Evolutionary conservation across 2,797 vertebrate species (phyloP), one percentile per base, ranked within the genome.

Genomic region (Ammospiza maritima): DNA sequence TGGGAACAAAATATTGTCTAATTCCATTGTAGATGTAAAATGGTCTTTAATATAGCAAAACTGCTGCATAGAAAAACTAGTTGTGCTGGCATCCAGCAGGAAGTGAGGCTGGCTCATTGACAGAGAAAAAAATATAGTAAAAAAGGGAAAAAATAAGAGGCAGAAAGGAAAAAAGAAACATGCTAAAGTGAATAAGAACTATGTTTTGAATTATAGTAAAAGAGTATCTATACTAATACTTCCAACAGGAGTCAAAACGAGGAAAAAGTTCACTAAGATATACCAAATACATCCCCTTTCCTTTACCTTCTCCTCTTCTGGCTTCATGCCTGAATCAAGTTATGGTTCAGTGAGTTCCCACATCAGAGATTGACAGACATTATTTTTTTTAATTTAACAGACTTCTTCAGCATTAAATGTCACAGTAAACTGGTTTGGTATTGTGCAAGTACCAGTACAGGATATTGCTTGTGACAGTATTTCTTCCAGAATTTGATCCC

Each of bases 141-240:
- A 51, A 45, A 27, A 2, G 5, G 2, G 6, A 1, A 21, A 16
- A 79, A 51, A 30, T 4, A 34, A n/a, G 14, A 60, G 7, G 1
- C 1, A 75, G n/a, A 60, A 50, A 18, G 6, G 11, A 32, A 36
- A 50, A 53, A 51, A 62, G 0, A 5, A 40, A 57, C 32, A 51
- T 66, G 32, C 2, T 15, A 54, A 75, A 79, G 6, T 18, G 6
- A 77, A 10, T 42, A 84, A 71, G 7, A 85, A 69, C 17, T 27
- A 3, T 0, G 15, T 42, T 81, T 25, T 75, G 29, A 78, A 10
- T 10, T 44, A 60, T 1, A 16, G 40, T 15, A 50, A 81, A 57
- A 54, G 7, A 44, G 17, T 32, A 40, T 20, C 14, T 83, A 7
- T 74, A 32, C 3, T 36, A 66, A 54, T 26, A 29, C 21, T 60